Conservation (phyloP, 92 coral and sea anemone species). For the Galaxea fascicularis region DNA sequence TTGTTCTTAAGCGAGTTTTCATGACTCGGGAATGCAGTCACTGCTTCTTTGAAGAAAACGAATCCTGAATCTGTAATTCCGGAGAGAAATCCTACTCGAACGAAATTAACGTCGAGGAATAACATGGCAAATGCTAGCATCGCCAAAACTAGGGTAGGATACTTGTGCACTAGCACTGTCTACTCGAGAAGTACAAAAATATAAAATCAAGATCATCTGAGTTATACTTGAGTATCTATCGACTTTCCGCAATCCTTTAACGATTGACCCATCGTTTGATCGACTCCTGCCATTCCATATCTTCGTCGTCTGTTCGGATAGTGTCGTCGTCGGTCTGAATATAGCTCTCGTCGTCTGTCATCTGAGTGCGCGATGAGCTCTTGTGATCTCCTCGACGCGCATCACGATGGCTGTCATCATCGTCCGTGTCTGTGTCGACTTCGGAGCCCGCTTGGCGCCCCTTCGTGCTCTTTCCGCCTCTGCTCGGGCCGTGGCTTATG, state of each 20-base stretch:
- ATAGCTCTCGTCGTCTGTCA: constrained; percentile 94
- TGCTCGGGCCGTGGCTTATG: constrained; percentile 56
- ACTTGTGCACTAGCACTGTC: not conserved
- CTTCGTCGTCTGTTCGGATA: constrained; percentile 92
- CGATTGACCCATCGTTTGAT: constrained; percentile 96
- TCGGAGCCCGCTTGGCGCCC: constrained; percentile 71
- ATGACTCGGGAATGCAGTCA: not conserved
- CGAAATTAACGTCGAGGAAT: not conserved
- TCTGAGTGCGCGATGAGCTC: constrained; percentile 82
- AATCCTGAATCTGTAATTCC: not conserved
- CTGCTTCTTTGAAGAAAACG: not conserved
- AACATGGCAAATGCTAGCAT: not conserved
- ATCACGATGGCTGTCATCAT: constrained; percentile 72
- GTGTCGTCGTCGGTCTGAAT: constrained; percentile 93
- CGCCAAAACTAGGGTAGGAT: not conserved
- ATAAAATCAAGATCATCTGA: constrained; percentile 38
- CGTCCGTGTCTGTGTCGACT: constrained; percentile 74
- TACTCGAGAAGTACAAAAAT: constrained; percentile 54
- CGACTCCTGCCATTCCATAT: constrained; percentile 91
- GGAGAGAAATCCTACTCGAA: not conserved
- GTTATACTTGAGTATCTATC: constrained; percentile 12
- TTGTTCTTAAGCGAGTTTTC: not conserved
- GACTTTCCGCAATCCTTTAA: constrained; percentile 49
- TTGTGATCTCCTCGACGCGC: constrained; percentile 69
- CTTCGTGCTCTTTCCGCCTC: constrained; percentile 42